Base-by-base conservation (phyloP, 2,797 vertebrate genomes). In the Miichthys miiuy region DNA sequence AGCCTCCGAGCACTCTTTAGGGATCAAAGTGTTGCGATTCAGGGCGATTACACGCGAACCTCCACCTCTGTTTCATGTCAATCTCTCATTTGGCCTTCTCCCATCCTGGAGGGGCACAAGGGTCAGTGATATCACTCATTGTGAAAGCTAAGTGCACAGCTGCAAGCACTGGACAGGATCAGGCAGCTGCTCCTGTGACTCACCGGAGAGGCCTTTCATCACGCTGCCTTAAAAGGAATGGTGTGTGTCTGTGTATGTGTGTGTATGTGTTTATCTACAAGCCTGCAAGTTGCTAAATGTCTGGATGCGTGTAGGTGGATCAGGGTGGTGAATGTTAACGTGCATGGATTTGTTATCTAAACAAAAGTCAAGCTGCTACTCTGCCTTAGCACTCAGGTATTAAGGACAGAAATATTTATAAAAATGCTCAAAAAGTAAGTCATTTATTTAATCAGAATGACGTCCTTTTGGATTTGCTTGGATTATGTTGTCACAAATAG, bases 171-270 rank as follows among this genome's bases (percentile, higher is more conserved):
- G 81, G 85, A 92, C 79, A 70, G 80, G 80, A 77, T 79, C 60
- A 73, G 88, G 86, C 94, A 95, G 93, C 94, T 94, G 94, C 88
- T 87, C 68, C 75, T 72, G 77, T 92, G 92, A 91, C 87, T 93
- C 90, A 93, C 83, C 54, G 50, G 41, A 67, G 78, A 79, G 63
- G 73, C 87, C 87, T 91, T 82, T 93, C 90, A 92, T 92, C 93
- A 85, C 87, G n/a, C 80, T 89, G 83, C 88, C 88, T 77, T 82
- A 84, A 67, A 92, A 88, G 89, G 92, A 85, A 78, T 56, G 57
- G 72, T 71, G 77, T 79, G 75, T 71, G 64, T 84, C 30, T 78
- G 73, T 41, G 54, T 67, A 60, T 21, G 30, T 66, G 25, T 68
- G 54, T 44, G 68, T 63, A 63, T 75, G 77, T 65, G 63, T 83